Evolutionary conservation across 2,113 vertebrate species (phyloP).

Genomic region (Gallinago media): DNA sequence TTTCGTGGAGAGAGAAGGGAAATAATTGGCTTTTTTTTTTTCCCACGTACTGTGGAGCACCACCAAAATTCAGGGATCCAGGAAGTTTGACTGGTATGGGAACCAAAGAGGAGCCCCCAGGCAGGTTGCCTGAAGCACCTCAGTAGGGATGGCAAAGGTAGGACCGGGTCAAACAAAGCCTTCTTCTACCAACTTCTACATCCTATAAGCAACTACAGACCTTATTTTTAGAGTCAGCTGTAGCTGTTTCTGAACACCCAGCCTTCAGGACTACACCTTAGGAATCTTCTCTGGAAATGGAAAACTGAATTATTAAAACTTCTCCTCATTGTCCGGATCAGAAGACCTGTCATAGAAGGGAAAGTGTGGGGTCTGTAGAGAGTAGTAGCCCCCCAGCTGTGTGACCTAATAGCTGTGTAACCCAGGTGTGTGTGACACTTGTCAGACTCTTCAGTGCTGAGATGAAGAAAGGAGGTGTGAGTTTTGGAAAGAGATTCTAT

Average conservation of each 20-base stretch:
- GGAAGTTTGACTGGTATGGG: conserved; percentile 39
- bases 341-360: background rate
- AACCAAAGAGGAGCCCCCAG: background rate
- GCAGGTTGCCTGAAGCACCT: background rate
- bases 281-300: background rate
- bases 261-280: background rate
- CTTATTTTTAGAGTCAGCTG: background rate
- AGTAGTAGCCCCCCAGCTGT: background rate
- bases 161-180: background rate
- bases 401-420: background rate
- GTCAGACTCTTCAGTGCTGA: background rate
- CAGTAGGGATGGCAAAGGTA: background rate
- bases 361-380: background rate
- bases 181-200: background rate
- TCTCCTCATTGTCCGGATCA: background rate
- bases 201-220: background rate
- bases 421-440: background rate
- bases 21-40: conserved; percentile 40
- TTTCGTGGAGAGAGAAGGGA: conserved; percentile 43
- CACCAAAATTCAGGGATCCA: conserved; percentile 24
- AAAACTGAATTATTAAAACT: background rate
- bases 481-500: background rate
- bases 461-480: background rate
- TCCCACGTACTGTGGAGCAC: background rate
- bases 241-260: background rate